These are phyloP conservation scores for Tetramorium bicarinatum DNA, from an alignment of 2,888 invertebrate species.

Conservation along the genomic window DNA sequence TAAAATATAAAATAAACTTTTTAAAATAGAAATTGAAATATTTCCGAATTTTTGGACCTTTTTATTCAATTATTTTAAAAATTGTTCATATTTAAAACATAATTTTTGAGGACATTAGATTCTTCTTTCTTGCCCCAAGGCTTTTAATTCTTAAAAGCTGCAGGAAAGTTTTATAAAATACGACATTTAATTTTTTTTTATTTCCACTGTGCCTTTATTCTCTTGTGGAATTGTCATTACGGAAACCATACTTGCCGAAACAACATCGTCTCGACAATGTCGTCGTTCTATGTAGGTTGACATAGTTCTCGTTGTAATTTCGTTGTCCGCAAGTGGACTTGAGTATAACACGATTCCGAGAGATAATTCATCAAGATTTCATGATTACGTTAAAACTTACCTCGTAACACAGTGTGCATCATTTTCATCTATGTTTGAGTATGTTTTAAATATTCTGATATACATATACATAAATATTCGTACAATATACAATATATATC, in stretches of 20 bases:
- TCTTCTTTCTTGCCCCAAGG: background rate
- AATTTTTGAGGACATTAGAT: background rate
- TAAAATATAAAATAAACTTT: background rate
- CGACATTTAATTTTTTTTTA: conserved; percentile 24
- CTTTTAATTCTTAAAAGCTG: conserved; percentile 20
- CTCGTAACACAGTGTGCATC: background rate
- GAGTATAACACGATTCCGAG: conserved; percentile 7
- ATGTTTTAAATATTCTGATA: background rate
- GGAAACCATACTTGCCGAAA: conserved; percentile 24
- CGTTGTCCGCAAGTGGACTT: conserved; percentile 23
- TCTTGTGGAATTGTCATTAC: conserved; percentile 31
- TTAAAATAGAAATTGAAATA: conserved; percentile 11
- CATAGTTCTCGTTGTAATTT: conserved; percentile 38
- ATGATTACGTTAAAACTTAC: conserved; percentile 19
- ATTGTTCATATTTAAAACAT: background rate
- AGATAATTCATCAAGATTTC: conserved; percentile 49
- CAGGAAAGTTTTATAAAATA: background rate
- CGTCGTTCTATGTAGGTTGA: conserved; percentile 19
- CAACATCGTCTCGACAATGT: conserved; percentile 1
- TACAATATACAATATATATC: background rate
- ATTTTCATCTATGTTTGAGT: background rate
- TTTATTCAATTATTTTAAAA: conserved; percentile 2
- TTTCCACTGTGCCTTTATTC: conserved; percentile 8
- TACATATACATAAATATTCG: background rate
- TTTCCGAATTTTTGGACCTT: background rate